Percentiles rank a stretch among this genome's conserved stretches.
Evolutionary conservation across 2,113 vertebrate genomes (phyloP).

Genomic region (Ancistrus triradiatus): DNA sequence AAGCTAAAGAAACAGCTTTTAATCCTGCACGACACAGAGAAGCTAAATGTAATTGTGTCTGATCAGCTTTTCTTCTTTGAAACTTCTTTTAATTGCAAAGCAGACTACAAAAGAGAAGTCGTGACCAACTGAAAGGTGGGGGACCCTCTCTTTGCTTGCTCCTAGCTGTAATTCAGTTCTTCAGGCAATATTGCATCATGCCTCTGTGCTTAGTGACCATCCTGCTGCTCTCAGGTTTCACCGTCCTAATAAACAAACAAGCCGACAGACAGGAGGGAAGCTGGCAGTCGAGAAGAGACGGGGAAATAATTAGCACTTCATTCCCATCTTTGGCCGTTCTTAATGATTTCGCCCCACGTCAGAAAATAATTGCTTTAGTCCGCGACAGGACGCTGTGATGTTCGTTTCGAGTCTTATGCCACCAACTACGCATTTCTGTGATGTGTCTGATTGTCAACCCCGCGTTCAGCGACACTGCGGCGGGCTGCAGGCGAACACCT

Average conservation of each 20-base stretch:
- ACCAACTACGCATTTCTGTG: conserved; percentile 17
- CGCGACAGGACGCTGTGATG: conserved; percentile 28
- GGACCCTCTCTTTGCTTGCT: background rate
- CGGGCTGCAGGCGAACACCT: background rate
- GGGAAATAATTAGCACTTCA: conserved; percentile 39
- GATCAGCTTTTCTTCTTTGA: background rate
- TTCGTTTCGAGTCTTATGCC: conserved; percentile 25
- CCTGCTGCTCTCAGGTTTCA: conserved; percentile 23
- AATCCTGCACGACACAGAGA: no score
- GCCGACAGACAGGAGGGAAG: conserved; percentile 10
- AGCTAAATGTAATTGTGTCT: no score
- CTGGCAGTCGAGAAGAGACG: conserved; percentile 20
- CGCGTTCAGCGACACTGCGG: conserved; percentile 6
- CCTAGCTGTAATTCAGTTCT: conserved; percentile 3
- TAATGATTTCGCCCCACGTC: conserved; percentile 42
- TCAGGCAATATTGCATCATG: conserved; percentile 19
- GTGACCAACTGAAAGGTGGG: background rate
- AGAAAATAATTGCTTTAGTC: conserved; percentile 43
- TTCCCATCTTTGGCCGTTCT: conserved; percentile 10
- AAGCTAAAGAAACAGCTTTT: no score
- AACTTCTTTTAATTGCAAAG: background rate
- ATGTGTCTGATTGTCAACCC: conserved; percentile 9
- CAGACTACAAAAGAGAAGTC: background rate
- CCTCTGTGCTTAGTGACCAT: conserved; percentile 17
- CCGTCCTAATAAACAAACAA: conserved; percentile 40